Evolutionary conservation across 2,888 invertebrate genomes (phyloP), one percentile per base, ranked within the genome.

Genomic region (Caradrina clavipalpis): DNA sequence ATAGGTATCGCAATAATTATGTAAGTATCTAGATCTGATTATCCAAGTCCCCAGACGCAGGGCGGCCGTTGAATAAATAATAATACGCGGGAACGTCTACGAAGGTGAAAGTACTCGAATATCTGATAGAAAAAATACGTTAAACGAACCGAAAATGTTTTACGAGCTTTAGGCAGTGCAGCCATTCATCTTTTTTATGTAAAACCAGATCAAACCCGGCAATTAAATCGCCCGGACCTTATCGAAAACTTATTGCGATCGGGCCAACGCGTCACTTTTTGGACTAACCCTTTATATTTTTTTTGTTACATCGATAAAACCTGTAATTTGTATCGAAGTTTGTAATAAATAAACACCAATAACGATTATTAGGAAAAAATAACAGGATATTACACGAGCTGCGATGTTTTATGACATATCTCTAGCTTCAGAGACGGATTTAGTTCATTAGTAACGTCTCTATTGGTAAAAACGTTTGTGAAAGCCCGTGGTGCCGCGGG

Each of bases 261-360:
- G 92, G 89, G 84, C 94, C 92, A 91, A 95, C 95, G 95, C 95
- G 95, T 96, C 93, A 95, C 94, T 95, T 96, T 96, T 96, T 95
- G 92, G 94, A 89, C 92, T 93, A 95, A 95, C 95, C 96, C 96
- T 94, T 95, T 94, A 93, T 88, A 91, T 93, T 95, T 95, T 94
- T 94, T 95, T 95, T 95, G 92, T 92, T 88, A 86, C 88, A 86
- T 90, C 94, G 94, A 94, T 93, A 95, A 92, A 95, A 93, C 95
- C 95, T 95, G 92, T 96, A 96, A 96, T 96, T 96, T 96, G 94
- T 89, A 90, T 87, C 92, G 90, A 91, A 90, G 91, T 90, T 94
- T 92, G 94, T 95, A 95, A 96, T 96, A 96, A 96, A 96, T 96
- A 96, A 96, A 95, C 95, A 95, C 92, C 95, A 95, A 95, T 96